Base-by-base conservation (phyloP, 2,888 invertebrate species). In the Lasioglossum pauxillum region DNA sequence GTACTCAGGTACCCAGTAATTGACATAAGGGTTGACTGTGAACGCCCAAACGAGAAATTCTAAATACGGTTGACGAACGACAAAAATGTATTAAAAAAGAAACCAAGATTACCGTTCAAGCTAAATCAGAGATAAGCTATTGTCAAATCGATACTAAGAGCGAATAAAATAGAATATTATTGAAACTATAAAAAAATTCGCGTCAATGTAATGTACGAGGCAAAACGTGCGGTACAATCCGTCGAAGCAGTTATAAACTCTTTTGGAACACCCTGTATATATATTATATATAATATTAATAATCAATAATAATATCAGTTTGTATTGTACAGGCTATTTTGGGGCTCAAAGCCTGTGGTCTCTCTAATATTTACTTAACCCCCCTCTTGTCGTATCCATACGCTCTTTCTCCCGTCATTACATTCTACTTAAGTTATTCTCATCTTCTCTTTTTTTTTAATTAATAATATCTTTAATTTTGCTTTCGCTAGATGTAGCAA, bases 241-340 rank as follows among this genome's bases (percentile, higher is more conserved):
- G 90, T 91, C 92, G 92, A 90, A 91, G 88, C 89, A 91, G 91
- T 92, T 91, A 92, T 94, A 94, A 94, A 94, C 93, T 94, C 93
- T 94, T 93, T 92, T 92, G 88, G 93, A 93, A 94, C 95, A 95
- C 94, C 95, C 95, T 95, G 94, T 94, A 90, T 90, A 91, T 90
- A 88, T 78, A 88, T 83, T 87, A 88, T 89, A 89, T 86, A 84
- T 80, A 78, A 91, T 91, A 93, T 93, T 93, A 95, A 94, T 94
- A 94, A 94, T 94, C 93, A 95, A 94, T 95, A 93, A 91, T 92
- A 94, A 94, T 94, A 95, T 95, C 94, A 93, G 94, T 95, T 86
- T 94, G 94, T 95, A 94, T 94, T 93, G 93, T 94, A 95, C 94
- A 95, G 93, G 93, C 93, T 94, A 93, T 89, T 90, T 82, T 88